A percentile compares a stretch with the other conserved stretches of the same genome.
Conservation (phyloP, 2,797 vertebrate species). For the Huso huso region DNA sequence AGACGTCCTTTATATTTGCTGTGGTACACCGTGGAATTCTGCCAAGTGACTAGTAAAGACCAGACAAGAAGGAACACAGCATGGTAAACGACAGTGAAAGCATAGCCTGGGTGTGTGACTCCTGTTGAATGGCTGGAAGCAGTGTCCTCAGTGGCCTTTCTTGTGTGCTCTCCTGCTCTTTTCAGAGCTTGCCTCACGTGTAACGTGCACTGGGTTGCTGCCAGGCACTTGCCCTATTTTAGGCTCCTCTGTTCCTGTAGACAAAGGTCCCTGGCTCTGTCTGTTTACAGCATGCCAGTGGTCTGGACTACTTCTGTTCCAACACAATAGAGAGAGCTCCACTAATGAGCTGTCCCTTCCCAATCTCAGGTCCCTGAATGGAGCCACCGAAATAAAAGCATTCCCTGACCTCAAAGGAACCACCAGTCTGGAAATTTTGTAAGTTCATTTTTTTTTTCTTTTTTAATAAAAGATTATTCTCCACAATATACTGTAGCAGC, state of each 20-base stretch:
- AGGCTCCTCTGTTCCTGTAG: neutral
- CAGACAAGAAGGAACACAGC: too few species aligned
- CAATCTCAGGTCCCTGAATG: slow-evolving; percentile 76
- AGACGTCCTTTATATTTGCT: too few species aligned
- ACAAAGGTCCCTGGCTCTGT: neutral
- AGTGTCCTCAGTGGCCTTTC: too few species aligned
- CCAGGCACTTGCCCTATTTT: neutral
- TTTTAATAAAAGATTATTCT: too few species aligned
- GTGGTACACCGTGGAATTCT: too few species aligned
- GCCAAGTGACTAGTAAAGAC: too few species aligned
- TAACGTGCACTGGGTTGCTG: neutral
- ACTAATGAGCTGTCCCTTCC: slow-evolving; percentile 27
- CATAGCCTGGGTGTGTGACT: too few species aligned
- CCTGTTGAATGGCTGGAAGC: too few species aligned
- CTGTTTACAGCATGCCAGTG: slow-evolving; percentile 8
- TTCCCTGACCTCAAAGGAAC: slow-evolving; percentile 91
- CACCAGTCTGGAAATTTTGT: slow-evolving; percentile 88
- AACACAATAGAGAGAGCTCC: slow-evolving; percentile 18
- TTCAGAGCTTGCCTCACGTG: neutral
- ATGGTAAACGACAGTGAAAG: too few species aligned
- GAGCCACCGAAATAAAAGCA: slow-evolving; percentile 78
- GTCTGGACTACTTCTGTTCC: slow-evolving; percentile 12
- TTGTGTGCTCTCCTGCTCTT: too few species aligned
- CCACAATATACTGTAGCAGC: too few species aligned
- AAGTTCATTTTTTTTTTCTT: slow-evolving; percentile 46